These are phyloP conservation scores for Aphidius gifuensis DNA, from an alignment of 1,140 invertebrate genomes.

Conservation along the genomic window DNA sequence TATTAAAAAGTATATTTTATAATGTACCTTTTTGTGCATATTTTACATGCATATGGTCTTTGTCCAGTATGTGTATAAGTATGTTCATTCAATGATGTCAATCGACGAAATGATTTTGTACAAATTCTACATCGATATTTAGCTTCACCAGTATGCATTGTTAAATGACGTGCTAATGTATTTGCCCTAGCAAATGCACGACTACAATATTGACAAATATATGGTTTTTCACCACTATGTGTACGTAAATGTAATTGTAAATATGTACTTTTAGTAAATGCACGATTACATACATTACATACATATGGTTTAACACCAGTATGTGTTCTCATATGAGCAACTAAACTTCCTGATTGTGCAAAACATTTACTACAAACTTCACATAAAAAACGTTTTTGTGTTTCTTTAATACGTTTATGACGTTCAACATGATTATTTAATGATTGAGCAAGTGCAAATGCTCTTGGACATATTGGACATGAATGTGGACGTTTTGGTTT, in stretches of 20 bases:
- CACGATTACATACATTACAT: conserved; percentile 50
- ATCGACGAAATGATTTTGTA: conserved; percentile 43
- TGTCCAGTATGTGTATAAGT: conserved; percentile 51
- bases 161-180: conserved; percentile 77
- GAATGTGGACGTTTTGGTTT: conserved; percentile 42
- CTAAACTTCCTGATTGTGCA: conserved; percentile 45
- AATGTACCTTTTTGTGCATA: conserved; percentile 61
- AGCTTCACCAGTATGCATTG: conserved; percentile 64
- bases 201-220: conserved; percentile 71
- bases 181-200: conserved; percentile 66
- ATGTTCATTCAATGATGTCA: conserved; percentile 48
- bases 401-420: conserved; percentile 43
- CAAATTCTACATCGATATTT: conserved; percentile 50
- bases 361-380: conserved; percentile 50
- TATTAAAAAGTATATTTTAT: too few species aligned
- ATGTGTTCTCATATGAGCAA: conserved; percentile 49
- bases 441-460: conserved; percentile 43
- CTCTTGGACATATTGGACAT: conserved; percentile 45
- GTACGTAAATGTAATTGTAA: conserved; percentile 47
- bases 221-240: conserved; percentile 50
- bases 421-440: conserved; percentile 45
- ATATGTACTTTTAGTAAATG: conserved; percentile 54
- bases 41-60: conserved; percentile 53
- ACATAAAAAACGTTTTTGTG: conserved; percentile 47
- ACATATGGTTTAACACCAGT: conserved; percentile 49